A percentile compares a stretch with the other conserved stretches of the same genome.
Evolutionary conservation across 2,888 invertebrate species (phyloP).

Genomic region (Sminthurides aquaticus): DNA sequence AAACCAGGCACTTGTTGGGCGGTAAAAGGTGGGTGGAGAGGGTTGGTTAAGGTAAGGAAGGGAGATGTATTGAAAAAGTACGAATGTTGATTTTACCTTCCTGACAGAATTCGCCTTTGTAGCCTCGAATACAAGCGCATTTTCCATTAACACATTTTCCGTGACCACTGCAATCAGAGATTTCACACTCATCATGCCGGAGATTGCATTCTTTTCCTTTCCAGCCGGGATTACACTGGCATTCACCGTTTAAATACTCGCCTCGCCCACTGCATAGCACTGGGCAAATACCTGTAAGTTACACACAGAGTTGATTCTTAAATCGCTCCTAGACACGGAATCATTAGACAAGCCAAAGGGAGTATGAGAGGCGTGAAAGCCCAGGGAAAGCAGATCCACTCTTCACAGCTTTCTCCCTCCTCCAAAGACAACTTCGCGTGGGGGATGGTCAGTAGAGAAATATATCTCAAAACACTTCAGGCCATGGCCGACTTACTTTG

Average conservation of each 20-base stretch:
- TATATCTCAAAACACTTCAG: no score
- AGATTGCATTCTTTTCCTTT: constrained; percentile 95
- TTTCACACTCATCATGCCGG: constrained; percentile 91
- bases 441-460: no score
- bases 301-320: constrained; percentile 6
- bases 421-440: no score
- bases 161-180: constrained; percentile 90
- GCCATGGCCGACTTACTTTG: no score
- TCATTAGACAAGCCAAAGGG: no score
- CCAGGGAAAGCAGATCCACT: no score
- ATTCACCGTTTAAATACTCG: constrained; percentile 91
- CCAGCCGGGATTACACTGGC: constrained; percentile 96
- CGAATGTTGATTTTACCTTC: constrained; percentile 54
- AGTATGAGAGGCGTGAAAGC: no score
- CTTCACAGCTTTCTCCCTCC: no score
- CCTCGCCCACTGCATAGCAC: constrained; percentile 94
- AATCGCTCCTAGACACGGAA: not conserved
- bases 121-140: constrained; percentile 88
- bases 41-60: not conserved
- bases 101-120: constrained; percentile 89
- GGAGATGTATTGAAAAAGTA: not conserved
- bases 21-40: constrained; percentile 6
- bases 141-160: constrained; percentile 93
- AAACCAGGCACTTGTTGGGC: not conserved
- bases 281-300: constrained; percentile 79